Percentiles rank a stretch among this genome's conserved stretches.
Evolutionary conservation across 2,888 invertebrate species (phyloP).

Genomic region (Frankliniella intonsa): DNA sequence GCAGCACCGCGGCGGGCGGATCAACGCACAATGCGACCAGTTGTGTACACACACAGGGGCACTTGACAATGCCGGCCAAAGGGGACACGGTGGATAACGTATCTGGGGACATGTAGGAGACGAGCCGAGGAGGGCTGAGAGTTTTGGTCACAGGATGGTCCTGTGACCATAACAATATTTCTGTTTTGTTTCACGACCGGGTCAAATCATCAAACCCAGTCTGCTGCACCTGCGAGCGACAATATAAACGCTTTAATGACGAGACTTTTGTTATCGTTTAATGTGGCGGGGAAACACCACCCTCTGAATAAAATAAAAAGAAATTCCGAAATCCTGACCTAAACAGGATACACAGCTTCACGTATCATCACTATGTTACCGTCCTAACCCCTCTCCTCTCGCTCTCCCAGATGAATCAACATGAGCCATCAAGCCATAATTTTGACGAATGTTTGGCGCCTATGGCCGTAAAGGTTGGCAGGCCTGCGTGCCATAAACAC

Average conservation of each 20-base stretch:
- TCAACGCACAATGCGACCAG: background rate
- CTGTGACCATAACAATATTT: no score
- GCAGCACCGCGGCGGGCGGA: background rate
- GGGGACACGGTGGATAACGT: background rate
- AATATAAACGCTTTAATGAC: conserved; percentile 8
- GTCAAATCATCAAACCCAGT: background rate
- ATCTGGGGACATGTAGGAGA: no score
- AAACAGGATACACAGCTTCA: background rate
- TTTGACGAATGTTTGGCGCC: conserved; percentile 26
- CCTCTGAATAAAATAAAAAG: background rate
- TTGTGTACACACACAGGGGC: background rate
- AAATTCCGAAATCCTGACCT: conserved; percentile 1
- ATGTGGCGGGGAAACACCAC: background rate
- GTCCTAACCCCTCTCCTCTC: background rate
- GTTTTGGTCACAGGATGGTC: no score
- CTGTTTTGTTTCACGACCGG: background rate
- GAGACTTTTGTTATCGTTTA: background rate
- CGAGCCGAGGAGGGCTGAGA: no score
- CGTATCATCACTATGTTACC: background rate
- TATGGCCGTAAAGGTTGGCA: conserved; percentile 26
- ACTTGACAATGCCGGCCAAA: background rate
- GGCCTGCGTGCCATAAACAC: conserved; percentile 3
- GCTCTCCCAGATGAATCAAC: conserved; percentile 18
- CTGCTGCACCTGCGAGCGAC: background rate
- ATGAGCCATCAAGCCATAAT: conserved; percentile 24